Conservation (phyloP, 92 coral and sea anemone species). For the Parazoanthus swiftii region DNA sequence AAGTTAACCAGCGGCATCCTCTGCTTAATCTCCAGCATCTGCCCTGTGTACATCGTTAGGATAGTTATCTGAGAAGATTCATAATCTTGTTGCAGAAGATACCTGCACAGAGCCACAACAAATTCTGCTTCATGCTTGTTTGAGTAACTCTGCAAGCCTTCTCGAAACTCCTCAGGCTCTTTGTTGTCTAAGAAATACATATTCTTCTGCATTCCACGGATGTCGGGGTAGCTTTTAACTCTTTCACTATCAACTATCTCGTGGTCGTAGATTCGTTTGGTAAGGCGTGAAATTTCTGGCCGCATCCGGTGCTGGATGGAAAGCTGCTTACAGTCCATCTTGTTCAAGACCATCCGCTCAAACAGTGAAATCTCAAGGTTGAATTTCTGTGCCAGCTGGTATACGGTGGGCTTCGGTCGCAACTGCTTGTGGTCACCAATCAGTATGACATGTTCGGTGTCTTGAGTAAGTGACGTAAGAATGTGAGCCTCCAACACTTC, state of each 20-base stretch:
- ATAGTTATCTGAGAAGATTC: conserved; percentile 54
- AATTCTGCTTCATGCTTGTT: conserved; percentile 72
- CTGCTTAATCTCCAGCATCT: conserved; percentile 58
- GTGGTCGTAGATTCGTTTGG: conserved; percentile 61
- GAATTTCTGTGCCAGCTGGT: conserved; percentile 59
- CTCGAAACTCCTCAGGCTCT: conserved; percentile 44
- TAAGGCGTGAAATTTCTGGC: conserved; percentile 63
- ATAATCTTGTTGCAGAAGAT: conserved; percentile 67
- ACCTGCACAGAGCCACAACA: conserved; percentile 58
- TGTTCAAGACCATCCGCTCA: conserved; percentile 66
- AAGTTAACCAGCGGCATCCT: conserved; percentile 55
- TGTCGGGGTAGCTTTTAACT: conserved; percentile 28
- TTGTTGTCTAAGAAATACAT: conserved; percentile 60
- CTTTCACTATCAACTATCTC: conserved; percentile 50
- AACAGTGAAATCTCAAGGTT: conserved; percentile 64
- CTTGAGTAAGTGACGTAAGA: conserved; percentile 62
- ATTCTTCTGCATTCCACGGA: conserved; percentile 48
- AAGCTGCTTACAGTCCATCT: conserved; percentile 55
- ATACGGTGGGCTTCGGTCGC: conserved; percentile 73
- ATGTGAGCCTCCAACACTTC: conserved; percentile 82
- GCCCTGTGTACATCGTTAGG: conserved; percentile 74
- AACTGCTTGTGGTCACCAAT: conserved; percentile 89
- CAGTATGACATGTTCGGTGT: conserved; percentile 66
- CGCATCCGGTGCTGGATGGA: conserved; percentile 72
- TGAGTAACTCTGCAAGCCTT: conserved; percentile 63